phyloP scores from a whole-genome alignment of 2,888 invertebrate species.

The Nemotelus pantherinus region DNA sequence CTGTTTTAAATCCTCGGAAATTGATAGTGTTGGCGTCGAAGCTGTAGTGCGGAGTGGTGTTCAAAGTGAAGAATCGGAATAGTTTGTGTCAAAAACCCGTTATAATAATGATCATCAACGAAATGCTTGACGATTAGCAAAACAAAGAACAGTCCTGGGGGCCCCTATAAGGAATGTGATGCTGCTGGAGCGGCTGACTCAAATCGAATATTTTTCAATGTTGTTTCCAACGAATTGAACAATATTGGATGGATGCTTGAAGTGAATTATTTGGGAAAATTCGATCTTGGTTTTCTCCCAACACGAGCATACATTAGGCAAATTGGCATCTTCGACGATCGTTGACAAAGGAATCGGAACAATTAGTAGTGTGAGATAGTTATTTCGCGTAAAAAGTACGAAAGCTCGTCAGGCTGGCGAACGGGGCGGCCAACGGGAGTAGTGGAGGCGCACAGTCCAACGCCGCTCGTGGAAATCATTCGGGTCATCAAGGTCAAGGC shows the following conservation, averaged over 20 bases:
- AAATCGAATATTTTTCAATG: too few relatives aligned
- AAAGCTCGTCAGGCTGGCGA: slow-evolving; percentile 53
- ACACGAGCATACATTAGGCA: too few relatives aligned
- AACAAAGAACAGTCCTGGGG: slow-evolving; percentile 39
- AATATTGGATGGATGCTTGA: too few relatives aligned
- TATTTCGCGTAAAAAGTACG: neutral
- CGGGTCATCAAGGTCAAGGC: slow-evolving; percentile 51
- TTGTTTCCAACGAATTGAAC: too few relatives aligned
- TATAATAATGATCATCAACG: slow-evolving; percentile 38
- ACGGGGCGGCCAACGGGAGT: slow-evolving; percentile 53
- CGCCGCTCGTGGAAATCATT: slow-evolving; percentile 49
- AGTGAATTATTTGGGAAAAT: too few relatives aligned
- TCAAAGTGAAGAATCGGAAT: slow-evolving; percentile 16
- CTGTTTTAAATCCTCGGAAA: neutral
- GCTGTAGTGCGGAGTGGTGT: neutral
- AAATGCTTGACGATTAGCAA: slow-evolving; percentile 43
- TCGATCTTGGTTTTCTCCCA: too few relatives aligned
- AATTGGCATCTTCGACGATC: neutral
- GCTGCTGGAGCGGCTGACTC: neutral
- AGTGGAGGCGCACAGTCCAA: slow-evolving; percentile 53
- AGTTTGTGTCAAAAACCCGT: slow-evolving; percentile 30
- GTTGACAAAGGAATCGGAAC: slow-evolving; percentile 2
- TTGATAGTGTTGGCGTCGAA: neutral
- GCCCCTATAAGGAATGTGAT: slow-evolving; percentile 32
- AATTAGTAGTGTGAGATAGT: neutral